Evolutionary conservation across 2,888 invertebrate species (phyloP).

Genomic region (Drosophila putrida): DNA sequence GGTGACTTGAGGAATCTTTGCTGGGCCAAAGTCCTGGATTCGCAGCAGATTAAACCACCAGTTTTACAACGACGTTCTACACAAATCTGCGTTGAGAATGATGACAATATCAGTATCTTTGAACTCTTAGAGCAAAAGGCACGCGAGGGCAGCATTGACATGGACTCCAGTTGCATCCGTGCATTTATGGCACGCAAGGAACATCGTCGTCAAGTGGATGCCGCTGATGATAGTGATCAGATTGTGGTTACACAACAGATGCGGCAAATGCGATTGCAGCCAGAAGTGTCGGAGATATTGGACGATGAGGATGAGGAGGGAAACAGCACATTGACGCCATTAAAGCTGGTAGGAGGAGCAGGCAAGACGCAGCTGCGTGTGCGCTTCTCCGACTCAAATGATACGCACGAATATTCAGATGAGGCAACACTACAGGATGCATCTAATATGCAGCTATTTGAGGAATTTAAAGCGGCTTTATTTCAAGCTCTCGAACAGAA

Average conservation of each 20-base stretch:
- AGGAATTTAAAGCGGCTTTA: conserved; percentile 76
- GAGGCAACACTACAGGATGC: conserved; percentile 51
- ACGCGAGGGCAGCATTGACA: conserved; percentile 89
- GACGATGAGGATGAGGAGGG: conserved; percentile 27
- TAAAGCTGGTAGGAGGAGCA: conserved; percentile 32
- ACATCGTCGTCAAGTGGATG: conserved; percentile 79
- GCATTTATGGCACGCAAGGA: conserved; percentile 80
- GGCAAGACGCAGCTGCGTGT: conserved; percentile 66
- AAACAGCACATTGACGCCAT: conserved; percentile 48
- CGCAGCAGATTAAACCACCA: conserved; percentile 83
- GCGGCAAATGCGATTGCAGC: conserved; percentile 63
- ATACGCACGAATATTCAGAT: conserved; percentile 75
- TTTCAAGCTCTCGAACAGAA: conserved; percentile 75
- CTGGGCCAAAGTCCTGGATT: conserved; percentile 86
- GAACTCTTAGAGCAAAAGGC: conserved; percentile 92
- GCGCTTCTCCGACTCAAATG: conserved; percentile 77
- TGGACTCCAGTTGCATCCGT: conserved; percentile 89
- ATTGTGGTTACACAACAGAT: conserved; percentile 60
- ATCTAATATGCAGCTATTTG: conserved; percentile 69
- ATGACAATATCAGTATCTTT: conserved; percentile 90
- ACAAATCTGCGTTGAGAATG: conserved; percentile 66
- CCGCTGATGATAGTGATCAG: conserved; percentile 79
- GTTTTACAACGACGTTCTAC: conserved; percentile 56
- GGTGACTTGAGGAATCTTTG: conserved; percentile 46
- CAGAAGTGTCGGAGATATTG: conserved; percentile 51